Evolutionary conservation across 2,888 invertebrate species (phyloP).

Genomic region (Iselma pallidipennis): DNA sequence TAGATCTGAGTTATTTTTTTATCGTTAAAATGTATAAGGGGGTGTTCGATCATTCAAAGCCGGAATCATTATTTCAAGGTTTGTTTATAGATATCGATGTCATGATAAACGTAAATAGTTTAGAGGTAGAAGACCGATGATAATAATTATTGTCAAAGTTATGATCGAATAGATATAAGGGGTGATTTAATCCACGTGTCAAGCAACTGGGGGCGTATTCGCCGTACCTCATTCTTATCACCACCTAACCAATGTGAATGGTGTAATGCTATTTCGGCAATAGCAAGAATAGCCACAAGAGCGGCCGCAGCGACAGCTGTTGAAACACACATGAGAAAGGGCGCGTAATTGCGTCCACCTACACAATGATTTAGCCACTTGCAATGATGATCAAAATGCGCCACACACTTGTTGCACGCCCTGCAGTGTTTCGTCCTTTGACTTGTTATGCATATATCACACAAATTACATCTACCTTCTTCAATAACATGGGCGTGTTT

Average conservation of each 20-base stretch:
- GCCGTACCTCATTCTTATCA: slow-evolving; percentile 32
- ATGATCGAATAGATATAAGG: too few relatives aligned
- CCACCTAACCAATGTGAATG: slow-evolving; percentile 59
- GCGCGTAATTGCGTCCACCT: slow-evolving; percentile 85
- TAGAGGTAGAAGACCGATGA: too few relatives aligned
- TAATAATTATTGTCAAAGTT: too few relatives aligned
- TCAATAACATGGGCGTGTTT: slow-evolving; percentile 94
- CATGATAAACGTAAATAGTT: too few relatives aligned
- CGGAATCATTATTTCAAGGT: not conserved
- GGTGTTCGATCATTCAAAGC: not conserved
- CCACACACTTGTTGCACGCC: slow-evolving; percentile 96
- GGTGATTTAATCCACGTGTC: not conserved
- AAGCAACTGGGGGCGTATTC: not conserved
- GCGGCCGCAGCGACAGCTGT: slow-evolving; percentile 76
- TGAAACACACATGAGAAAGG: slow-evolving; percentile 79
- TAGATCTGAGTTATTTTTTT: not conserved
- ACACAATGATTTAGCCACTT: slow-evolving; percentile 99
- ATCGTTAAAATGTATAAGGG: too few relatives aligned
- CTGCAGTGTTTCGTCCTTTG: slow-evolving; percentile 92
- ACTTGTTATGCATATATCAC: slow-evolving; percentile 74
- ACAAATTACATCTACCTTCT: slow-evolving; percentile 91
- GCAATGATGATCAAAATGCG: slow-evolving; percentile 95
- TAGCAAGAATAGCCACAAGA: slow-evolving; percentile 70
- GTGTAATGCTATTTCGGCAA: slow-evolving; percentile 71
- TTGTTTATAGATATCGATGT: not conserved